Conservation (phyloP, 2,888 invertebrate species). For the Muschampia plurimacula region DNA sequence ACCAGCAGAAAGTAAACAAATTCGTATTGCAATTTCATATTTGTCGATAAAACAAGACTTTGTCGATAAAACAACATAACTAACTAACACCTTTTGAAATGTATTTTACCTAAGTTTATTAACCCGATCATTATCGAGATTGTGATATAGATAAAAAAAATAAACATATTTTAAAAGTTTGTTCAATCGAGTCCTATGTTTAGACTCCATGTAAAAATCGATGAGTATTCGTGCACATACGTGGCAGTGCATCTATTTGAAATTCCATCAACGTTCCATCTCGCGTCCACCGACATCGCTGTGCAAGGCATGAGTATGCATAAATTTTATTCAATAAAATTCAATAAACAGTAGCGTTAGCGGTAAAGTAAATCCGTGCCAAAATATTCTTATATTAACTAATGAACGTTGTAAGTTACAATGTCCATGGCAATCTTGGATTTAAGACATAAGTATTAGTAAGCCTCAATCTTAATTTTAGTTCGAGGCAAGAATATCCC, state of each 20-base stretch:
- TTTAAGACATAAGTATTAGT: too few relatives aligned
- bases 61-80: too few relatives aligned
- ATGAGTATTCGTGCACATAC: constrained; percentile 30
- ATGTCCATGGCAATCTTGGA: too few relatives aligned
- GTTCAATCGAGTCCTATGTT: background rate
- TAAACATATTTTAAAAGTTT: background rate
- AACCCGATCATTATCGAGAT: too few relatives aligned
- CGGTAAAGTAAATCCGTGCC: constrained; percentile 49
- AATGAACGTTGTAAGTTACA: too few relatives aligned
- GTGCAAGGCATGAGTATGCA: constrained; percentile 65
- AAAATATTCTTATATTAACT: background rate
- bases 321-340: constrained; percentile 66
- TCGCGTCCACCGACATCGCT: constrained; percentile 48
- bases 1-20: too few relatives aligned
- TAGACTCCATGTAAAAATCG: background rate
- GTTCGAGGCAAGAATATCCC: too few relatives aligned
- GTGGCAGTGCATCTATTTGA: constrained; percentile 44
- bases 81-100: too few relatives aligned
- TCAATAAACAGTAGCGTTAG: constrained; percentile 46
- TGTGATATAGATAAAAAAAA: background rate
- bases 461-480: too few relatives aligned
- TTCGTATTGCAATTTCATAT: too few relatives aligned
- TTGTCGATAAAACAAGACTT: too few relatives aligned
- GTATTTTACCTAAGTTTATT: too few relatives aligned
- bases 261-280: constrained; percentile 57